Base-by-base conservation (phyloP, 2,113 vertebrate species). In the Morone chrysops region DNA sequence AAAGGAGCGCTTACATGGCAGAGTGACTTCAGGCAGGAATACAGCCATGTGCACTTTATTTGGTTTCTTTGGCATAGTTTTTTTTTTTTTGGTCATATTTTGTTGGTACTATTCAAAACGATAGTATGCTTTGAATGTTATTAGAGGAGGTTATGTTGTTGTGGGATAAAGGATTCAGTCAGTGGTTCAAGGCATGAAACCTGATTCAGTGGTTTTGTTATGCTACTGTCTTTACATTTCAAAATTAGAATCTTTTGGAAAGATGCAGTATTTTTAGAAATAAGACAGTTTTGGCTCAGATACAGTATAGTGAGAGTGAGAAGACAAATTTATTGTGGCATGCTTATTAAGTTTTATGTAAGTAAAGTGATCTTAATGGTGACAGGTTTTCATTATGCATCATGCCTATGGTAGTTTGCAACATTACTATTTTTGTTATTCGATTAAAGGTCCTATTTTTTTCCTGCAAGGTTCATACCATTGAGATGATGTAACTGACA, bases 21-120 rank as follows among this genome's bases (percentile, higher is more conserved):
- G 59, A 76, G 75, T 63, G 48, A 85, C 83, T 79, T 61, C 70
- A 69, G 85, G 85, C 85, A 12, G 69, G 25, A 81, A 25, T 40
- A 31, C 56, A 47, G 31, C 18, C 5, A 17, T 67, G 59, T 47
- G 67, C 40, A 11, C 66, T 87, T 83, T 78, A 61, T 90, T 78
- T 20, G 47, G 61, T 84, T 78, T 81, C 47, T 48, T 72, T 79
- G 80, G 62, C 77, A 25, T 31, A n/a, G 53, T 4, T 31, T 31
- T 31, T 31, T 31, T 31, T 25, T 61, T 48, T 78, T 81, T 51
- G 41, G n/a, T 41, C 45, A 11, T 20, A 45, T 63, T 47, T 45
- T 10, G 59, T 38, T 61, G 3, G 36, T 25, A 50, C 62, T 31
- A 8, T 8, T 53, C 17, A 16, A 78, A 73, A 65, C 60, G 82